Percentiles rank a stretch among this genome's conserved stretches.
Conservation (phyloP, 2,113 vertebrate species). For the Corythornis madagascariensis region DNA sequence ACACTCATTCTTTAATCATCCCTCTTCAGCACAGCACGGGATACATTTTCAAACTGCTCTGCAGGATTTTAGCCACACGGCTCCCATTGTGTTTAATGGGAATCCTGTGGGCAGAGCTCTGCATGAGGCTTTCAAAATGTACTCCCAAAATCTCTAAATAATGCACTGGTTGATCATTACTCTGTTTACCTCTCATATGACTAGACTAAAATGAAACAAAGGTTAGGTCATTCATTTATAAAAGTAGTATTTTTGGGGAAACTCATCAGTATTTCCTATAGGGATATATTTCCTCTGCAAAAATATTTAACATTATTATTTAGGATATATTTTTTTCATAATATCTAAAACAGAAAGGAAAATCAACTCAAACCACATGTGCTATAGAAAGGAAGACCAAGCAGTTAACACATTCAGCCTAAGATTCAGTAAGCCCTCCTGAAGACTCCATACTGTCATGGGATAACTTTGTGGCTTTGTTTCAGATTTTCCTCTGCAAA, state of each 20-base stretch:
- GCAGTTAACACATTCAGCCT: not conserved
- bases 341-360: not conserved
- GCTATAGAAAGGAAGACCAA: not conserved
- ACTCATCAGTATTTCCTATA: not conserved
- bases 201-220: conserved; percentile 24
- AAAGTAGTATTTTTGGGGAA: not conserved
- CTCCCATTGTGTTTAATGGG: conserved; percentile 67
- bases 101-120: conserved; percentile 53
- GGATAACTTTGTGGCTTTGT: not conserved
- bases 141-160: conserved; percentile 63
- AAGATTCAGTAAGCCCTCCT: not conserved
- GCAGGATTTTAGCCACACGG: conserved; percentile 44
- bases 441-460: not conserved
- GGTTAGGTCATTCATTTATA: conserved; percentile 20
- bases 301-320: not conserved
- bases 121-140: conserved; percentile 35
- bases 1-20: conserved; percentile 57
- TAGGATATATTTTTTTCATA: not conserved
- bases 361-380: not conserved
- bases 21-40: conserved; percentile 59
- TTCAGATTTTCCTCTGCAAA: conserved; percentile 10
- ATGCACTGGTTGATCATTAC: conserved; percentile 48
- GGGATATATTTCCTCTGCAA: not conserved
- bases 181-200: conserved; percentile 23
- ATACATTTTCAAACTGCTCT: conserved; percentile 38